Base-by-base conservation (phyloP, 2,888 invertebrate species). In the Conus canariensis region DNA sequence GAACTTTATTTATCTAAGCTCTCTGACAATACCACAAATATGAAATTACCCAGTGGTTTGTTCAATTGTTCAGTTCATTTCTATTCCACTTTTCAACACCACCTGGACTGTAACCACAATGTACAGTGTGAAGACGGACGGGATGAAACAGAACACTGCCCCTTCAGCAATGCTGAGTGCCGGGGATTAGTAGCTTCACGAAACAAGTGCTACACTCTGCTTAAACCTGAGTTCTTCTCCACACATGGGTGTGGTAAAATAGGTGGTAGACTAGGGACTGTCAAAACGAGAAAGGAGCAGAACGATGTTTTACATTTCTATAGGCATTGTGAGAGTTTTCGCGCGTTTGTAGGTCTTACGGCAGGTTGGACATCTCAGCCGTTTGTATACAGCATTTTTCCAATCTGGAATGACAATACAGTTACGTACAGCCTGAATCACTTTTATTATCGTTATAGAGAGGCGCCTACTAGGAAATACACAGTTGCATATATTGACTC, bases 111-210 rank as follows among this genome's bases (percentile, higher is more conserved):
- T 58, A 83, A 83, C n/a, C n/a, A 58, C 8, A 16, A 22, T 22
- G 19, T 56, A 19, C 22, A 83, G 58, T 83, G 83, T 58, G 58
- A 58, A 58, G 83, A 83, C 22, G 83, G 83, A 83, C 83, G 56
- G 83, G 83, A 83, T 58, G 83, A 83, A 83, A 83, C 83, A 83
- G 56, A 83, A 58, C 83, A 83, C 30, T 83, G 83, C 22, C 58
- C 83, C n/a, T 83, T 83, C 83, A 83, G 83, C 83, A 83, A 58
- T 58, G 22, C 56, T 22, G 58, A 56, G 9, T 83, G 83, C 30
- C 58, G 19, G n/a, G 83, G 83, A 30, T 5, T 22, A n/a, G 58
- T 83, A n/a, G 58, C 83, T n/a, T 83, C 58, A 22, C 8, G 83
- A 22, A 3, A 83, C 83, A 56, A 58, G 56, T 83, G 83, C 22